Conservation (phyloP, 30 jellyfish, hydroid and myxozoan species). For the Nemopilema nomurai region DNA sequence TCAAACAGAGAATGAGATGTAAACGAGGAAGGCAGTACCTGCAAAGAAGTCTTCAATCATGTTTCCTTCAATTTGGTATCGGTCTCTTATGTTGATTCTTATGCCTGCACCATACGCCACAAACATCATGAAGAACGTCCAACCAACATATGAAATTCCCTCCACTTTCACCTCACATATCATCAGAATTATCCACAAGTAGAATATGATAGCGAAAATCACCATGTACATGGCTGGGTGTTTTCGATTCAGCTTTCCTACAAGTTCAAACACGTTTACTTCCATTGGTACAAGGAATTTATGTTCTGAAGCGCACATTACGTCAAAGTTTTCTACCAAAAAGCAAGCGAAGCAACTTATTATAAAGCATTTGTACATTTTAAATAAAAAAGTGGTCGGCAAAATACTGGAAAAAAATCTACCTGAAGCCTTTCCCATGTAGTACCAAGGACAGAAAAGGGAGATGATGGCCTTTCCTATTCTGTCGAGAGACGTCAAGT, state of each 20-base stretch:
- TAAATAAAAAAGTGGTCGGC: too few relatives aligned
- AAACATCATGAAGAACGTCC: slow-evolving; percentile 76
- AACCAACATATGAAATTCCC: slow-evolving; percentile 79
- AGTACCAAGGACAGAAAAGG: slow-evolving; percentile 84
- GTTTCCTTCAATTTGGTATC: slow-evolving; percentile 79
- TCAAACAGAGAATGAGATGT: too few relatives aligned
- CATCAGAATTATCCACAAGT: slow-evolving; percentile 84
- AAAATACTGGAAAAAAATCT: too few relatives aligned
- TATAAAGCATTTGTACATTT: too few relatives aligned
- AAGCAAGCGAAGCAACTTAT: too few relatives aligned
- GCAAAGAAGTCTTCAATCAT: slow-evolving; percentile 91
- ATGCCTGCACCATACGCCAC: slow-evolving; percentile 80
- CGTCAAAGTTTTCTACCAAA: too few relatives aligned
- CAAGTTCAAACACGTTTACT: background rate
- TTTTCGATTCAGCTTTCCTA: slow-evolving; percentile 41
- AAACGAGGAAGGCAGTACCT: background rate
- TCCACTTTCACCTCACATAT: slow-evolving; percentile 60
- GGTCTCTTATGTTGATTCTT: slow-evolving; percentile 78
- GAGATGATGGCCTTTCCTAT: slow-evolving; percentile 36
- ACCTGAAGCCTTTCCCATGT: slow-evolving; percentile 77
- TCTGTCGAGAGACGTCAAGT: slow-evolving; percentile 32
- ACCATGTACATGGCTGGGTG: slow-evolving; percentile 41
- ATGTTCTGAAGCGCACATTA: background rate
- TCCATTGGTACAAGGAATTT: background rate
- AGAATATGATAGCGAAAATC: slow-evolving; percentile 56